Evolutionary conservation across 2,888 invertebrate species (phyloP).

Genomic region (Nephrotoma guestfalica): DNA sequence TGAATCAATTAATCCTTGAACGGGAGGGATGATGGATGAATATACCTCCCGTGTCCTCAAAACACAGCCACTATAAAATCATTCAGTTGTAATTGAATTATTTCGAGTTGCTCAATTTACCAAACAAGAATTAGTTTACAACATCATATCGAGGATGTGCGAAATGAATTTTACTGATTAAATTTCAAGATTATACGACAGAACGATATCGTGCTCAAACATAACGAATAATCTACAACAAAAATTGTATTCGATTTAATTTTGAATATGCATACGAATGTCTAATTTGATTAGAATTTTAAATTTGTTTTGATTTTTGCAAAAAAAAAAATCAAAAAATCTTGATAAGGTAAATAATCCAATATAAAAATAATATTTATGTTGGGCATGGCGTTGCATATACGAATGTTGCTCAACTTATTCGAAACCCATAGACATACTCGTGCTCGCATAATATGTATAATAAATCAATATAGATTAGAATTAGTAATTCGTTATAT

Average conservation of each 20-base stretch:
- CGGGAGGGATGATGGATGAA: too few relatives aligned
- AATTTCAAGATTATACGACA: background rate
- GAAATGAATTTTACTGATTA: background rate
- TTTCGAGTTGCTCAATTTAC: background rate
- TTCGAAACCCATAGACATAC: too few relatives aligned
- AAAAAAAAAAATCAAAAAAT: too few relatives aligned
- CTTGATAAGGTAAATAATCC: too few relatives aligned
- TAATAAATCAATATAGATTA: background rate
- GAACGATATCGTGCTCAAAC: background rate
- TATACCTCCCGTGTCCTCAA: too few relatives aligned
- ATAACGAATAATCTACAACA: too few relatives aligned
- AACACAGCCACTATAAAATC: too few relatives aligned
- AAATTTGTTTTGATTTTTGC: background rate
- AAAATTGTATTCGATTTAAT: background rate
- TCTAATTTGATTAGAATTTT: background rate
- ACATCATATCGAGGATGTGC: background rate
- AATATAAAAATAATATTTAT: too few relatives aligned
- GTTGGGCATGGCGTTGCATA: too few relatives aligned
- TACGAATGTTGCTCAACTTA: too few relatives aligned
- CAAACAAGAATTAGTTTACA: background rate
- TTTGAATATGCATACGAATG: background rate
- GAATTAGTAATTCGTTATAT: background rate
- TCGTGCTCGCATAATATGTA: background rate
- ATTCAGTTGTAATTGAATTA: too few relatives aligned
- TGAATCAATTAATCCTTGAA: too few relatives aligned